Percentiles rank a stretch among this genome's conserved stretches.
Evolutionary conservation across 2,888 invertebrate genomes (phyloP).

Genomic region (Molorchus minor): DNA sequence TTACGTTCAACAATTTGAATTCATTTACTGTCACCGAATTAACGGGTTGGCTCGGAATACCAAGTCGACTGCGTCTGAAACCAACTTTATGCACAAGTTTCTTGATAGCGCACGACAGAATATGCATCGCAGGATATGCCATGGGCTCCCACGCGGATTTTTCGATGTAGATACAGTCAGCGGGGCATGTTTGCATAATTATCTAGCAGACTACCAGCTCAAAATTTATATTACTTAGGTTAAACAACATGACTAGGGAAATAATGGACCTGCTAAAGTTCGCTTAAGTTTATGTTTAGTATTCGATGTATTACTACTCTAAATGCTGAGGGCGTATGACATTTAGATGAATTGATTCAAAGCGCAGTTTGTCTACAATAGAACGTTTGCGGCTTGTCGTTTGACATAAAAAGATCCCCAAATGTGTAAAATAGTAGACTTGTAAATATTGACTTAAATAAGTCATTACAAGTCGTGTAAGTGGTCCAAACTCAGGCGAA

Average conservation of each 20-base stretch:
- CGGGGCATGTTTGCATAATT: slow-evolving; percentile 7
- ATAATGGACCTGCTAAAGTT: slow-evolving; percentile 2
- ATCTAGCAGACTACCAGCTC: slow-evolving; percentile 6
- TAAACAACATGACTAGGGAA: slow-evolving; percentile 1
- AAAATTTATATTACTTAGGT: slow-evolving; percentile 2
- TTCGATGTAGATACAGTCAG: not conserved
- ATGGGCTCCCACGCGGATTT: slow-evolving; percentile 6
- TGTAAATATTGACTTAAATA: too few species aligned
- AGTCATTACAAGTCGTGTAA: too few species aligned
- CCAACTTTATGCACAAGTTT: slow-evolving; percentile 17
- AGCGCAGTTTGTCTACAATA: too few species aligned
- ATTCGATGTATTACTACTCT: not conserved
- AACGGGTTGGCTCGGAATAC: slow-evolving; percentile 20
- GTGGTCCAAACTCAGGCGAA: too few species aligned
- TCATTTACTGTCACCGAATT: slow-evolving; percentile 40
- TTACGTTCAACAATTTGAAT: slow-evolving; percentile 38
- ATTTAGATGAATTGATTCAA: too few species aligned
- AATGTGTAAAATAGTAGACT: too few species aligned
- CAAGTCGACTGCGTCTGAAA: slow-evolving; percentile 7
- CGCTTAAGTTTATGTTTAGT: not conserved
- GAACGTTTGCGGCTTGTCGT: too few species aligned
- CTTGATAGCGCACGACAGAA: slow-evolving; percentile 3
- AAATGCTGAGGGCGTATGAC: not conserved
- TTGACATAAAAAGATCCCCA: too few species aligned
- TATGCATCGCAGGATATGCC: slow-evolving; percentile 1